Percentiles rank a stretch among this genome's conserved stretches.
phyloP scores from a whole-genome alignment of 2,888 invertebrate species.

The Mesorhabditis spiculigera region DNA sequence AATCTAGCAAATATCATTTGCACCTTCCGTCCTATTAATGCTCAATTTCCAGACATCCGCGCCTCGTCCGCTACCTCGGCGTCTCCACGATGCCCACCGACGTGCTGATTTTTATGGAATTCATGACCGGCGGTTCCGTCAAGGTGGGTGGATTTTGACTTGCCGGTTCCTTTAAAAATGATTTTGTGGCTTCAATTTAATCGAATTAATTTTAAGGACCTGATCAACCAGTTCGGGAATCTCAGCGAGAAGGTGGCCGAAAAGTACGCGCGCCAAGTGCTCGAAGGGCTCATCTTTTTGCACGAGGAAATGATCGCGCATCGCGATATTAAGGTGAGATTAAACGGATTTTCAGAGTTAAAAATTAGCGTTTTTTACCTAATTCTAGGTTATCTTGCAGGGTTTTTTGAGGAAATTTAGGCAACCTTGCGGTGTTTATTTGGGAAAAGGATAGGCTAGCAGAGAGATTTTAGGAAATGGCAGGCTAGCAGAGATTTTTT shows the following conservation, averaged over 20 bases:
- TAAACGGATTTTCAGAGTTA: too few species aligned
- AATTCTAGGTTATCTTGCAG: too few species aligned
- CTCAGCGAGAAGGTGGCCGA: conserved; percentile 59
- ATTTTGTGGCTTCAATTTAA: conserved; percentile 54
- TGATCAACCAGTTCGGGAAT: conserved; percentile 57
- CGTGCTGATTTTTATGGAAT: conserved; percentile 63
- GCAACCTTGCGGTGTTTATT: too few species aligned
- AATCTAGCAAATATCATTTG: too few species aligned
- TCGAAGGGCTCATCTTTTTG: conserved; percentile 62
- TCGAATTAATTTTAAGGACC: not conserved
- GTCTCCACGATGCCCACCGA: conserved; percentile 12
- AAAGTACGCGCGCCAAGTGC: conserved; percentile 57
- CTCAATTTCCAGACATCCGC: not conserved
- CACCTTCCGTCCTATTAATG: too few species aligned
- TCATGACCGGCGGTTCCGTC: conserved; percentile 63
- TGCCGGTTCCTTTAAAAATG: too few species aligned
- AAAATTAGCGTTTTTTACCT: too few species aligned
- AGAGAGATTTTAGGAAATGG: too few species aligned
- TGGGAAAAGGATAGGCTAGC: too few species aligned
- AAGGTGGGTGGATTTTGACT: conserved; percentile 28
- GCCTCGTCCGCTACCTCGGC: not conserved
- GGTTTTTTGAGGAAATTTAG: too few species aligned
- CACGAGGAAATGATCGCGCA: conserved; percentile 63
- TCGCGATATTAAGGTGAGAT: conserved; percentile 60
- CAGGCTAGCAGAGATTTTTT: too few species aligned